These are phyloP conservation scores for Rhinella marina DNA, from an alignment of 2,797 vertebrate genomes.

Conservation along the genomic window DNA sequence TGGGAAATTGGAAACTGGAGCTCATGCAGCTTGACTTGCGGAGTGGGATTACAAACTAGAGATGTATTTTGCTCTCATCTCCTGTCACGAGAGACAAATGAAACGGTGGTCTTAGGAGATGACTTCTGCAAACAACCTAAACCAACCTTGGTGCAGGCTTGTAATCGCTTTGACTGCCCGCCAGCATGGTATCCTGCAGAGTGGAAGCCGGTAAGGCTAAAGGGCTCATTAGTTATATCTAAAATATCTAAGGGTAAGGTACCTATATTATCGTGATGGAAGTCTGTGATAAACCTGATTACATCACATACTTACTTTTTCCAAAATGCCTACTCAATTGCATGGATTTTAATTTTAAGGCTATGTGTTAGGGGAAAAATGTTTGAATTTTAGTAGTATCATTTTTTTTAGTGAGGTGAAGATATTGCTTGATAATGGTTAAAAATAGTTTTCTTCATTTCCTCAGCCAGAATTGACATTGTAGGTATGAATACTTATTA, in stretches of 20 bases:
- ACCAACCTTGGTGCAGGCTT: conserved; percentile 86
- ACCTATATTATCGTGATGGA: background rate
- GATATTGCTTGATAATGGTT: background rate
- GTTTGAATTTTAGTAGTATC: too few relatives aligned
- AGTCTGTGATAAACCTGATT: background rate
- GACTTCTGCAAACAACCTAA: conserved; percentile 84
- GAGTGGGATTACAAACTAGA: conserved; percentile 90
- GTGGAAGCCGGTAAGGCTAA: conserved; percentile 86
- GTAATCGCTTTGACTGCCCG: conserved; percentile 93
- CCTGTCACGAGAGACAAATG: conserved; percentile 80
- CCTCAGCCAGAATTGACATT: background rate
- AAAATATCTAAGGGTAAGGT: background rate
- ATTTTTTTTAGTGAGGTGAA: background rate
- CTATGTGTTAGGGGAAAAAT: too few relatives aligned
- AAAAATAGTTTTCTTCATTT: background rate
- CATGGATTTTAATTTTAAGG: background rate
- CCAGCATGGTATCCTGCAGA: conserved; percentile 85
- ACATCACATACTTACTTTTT: background rate
- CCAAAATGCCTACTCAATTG: background rate
- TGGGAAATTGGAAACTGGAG: conserved; percentile 92
- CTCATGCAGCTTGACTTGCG: conserved; percentile 90
- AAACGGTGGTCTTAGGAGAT: conserved; percentile 78
- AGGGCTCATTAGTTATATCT: background rate
- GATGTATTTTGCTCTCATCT: conserved; percentile 84
- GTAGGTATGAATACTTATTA: background rate